These are phyloP conservation scores for Phragmatobia fuliginosa DNA, from an alignment of 2,888 invertebrate species.

Conservation along the genomic window DNA sequence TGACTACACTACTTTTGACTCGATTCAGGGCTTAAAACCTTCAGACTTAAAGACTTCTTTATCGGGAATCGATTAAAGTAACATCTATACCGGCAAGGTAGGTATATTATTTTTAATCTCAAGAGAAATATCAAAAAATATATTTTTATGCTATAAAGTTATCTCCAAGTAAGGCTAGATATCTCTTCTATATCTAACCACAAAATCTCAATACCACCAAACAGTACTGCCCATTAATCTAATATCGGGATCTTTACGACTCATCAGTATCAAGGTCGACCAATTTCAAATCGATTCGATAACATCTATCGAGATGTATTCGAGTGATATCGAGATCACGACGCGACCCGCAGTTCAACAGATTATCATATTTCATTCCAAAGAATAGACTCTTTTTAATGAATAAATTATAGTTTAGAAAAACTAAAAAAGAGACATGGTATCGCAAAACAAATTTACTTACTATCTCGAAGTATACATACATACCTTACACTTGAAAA, in stretches of 20 bases:
- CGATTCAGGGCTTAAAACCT: no score
- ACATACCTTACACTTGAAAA: no score
- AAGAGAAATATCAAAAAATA: neutral
- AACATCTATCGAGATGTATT: slow-evolving; percentile 67
- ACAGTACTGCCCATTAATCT: slow-evolving; percentile 64
- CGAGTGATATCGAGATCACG: slow-evolving; percentile 66
- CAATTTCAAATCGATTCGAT: slow-evolving; percentile 73
- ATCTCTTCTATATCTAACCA: slow-evolving; percentile 21
- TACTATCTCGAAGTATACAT: no score
- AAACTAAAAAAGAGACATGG: neutral
- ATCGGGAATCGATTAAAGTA: no score
- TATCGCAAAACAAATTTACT: neutral
- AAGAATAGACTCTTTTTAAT: slow-evolving; percentile 51
- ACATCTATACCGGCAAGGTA: no score
- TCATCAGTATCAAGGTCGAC: slow-evolving; percentile 71
- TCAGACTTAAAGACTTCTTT: no score
- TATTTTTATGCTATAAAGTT: neutral
- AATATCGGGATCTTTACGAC: slow-evolving; percentile 59
- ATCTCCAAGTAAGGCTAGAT: neutral
- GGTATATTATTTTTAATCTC: no score
- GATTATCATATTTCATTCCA: slow-evolving; percentile 63
- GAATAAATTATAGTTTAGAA: slow-evolving; percentile 41
- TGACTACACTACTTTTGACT: no score
- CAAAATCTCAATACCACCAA: slow-evolving; percentile 36
- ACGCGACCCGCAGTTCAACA: slow-evolving; percentile 71